Evolutionary conservation across 2,888 invertebrate species (phyloP), one percentile per base, ranked within the genome.

Genomic region (Smittia aterrima): DNA sequence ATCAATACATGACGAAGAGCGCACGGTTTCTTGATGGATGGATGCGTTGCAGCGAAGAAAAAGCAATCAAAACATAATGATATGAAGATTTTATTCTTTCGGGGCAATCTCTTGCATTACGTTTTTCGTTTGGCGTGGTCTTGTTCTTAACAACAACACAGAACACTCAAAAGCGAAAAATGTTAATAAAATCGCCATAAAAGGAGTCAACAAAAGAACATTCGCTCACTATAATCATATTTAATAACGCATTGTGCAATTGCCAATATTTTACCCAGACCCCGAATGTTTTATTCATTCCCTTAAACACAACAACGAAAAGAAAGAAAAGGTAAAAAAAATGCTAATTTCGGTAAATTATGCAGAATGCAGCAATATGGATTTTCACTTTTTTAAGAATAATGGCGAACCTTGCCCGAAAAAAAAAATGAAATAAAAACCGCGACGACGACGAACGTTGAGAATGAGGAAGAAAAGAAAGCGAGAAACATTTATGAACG

Each of bases 181-280:
- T 16, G 25, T 54, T 58, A 58, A 53, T 18, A 9, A 72, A 72
- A 72, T 9, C 18, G 58, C 72, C 62, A 72, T 72, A 72, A 72
- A 72, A 62, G 72, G 72, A 72, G 72, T 72, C 72, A 24, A 72
- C 58, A 62, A 72, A 70, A 70, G 25, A 68, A 70, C 25, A 54
- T 53, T 53, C 47, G 9, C 41, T 38, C 71, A 6, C 62, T 72
- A 72, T 72, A 72, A 72, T 72, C 72, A 72, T 72, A 72, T 72
- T 72, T 72, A 72, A 72, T 72, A 72, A 72, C 24, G 62, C 53
- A 72, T 72, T 72, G 72, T 72, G 72, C 72, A 72, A 72, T 72
- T 72, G 72, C 72, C 72, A 72, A 72, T 72, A 72, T 72, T 72
- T 72, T 72, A 72, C 62, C 58, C 32, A 16, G 16, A 24, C 47